Base-by-base conservation (phyloP, 1,140 invertebrate genomes). In the Neodiprion pinetum region DNA sequence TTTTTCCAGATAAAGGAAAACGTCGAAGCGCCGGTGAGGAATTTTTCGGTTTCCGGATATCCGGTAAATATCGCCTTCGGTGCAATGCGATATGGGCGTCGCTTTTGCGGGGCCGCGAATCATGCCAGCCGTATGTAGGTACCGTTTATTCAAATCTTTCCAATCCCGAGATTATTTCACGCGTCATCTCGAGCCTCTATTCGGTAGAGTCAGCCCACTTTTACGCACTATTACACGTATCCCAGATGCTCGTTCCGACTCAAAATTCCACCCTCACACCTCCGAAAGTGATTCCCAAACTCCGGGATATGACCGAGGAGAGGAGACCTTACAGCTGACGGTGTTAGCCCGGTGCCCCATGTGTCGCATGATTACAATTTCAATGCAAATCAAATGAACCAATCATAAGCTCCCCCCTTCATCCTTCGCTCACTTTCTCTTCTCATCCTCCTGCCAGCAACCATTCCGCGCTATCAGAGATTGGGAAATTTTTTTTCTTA, bases 381-480 rank as follows among this genome's bases (percentile, higher is more conserved):
- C 76, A 67, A 80, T 80, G 78, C 78, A 80, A 80, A 80, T 80
- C 76, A 73, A 80, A 80, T 78, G 78, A 76, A 79, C 78, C 78
- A 79, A 80, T 80, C 78, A 80, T 75, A 78, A 78, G 78, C 75
- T 75, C 72, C 72, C 72, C 71, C 72, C 12, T 17, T 21, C 40
- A 14, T 65, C 61, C 12, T 14, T 14, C 61, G 17, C 40, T 21
- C 67, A 12, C 21, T 47, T 69, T 47, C 67, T 47, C 21, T 69
- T 47, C 21, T 12, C 12, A 65, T 17, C 12, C 61, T 7, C 17
- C 12, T 14, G 3, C 21, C 40, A 11, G 0, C 12, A 8, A 14
- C 23, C 10, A 23, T 47, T 23, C 4, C 0, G 23, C 10, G 11
- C 67, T 69, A 69, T 69, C 67, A 69, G 67, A 69, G 67, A 69